Base-by-base conservation (phyloP, 1,140 invertebrate species). In the Drosophila setifemur region DNA sequence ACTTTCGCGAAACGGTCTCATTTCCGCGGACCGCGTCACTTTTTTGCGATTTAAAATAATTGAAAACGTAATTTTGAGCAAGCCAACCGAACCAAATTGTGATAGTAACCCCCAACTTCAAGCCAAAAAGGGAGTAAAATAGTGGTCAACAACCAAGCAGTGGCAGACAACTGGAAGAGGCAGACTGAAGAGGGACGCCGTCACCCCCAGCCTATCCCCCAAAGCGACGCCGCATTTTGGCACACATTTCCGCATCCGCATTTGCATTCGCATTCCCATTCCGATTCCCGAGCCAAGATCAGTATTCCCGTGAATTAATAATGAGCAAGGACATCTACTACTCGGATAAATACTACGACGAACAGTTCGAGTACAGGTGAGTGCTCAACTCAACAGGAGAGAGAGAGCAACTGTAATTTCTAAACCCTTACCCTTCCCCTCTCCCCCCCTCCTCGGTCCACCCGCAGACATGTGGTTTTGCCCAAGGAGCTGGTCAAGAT, bases 311-410 rank as follows among this genome's bases (percentile, higher is more conserved):
- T 7, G 5, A 58, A 3, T 44, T 12, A 14, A 82, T 60, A 16
- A 89, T 89, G 88, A 89, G 83, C 64, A 91, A 92, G 73, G 92
- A 96, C 39, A 97, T 97, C 72, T 97, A 96, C 85, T 98, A 98
- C 91, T 97, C 97, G 0, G 95, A 96, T 55, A 97, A 97, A 93
- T 98, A 98, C 90, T 95, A 94, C 89, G 96, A 97, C 89, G 95
- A 96, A 57, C 93, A 95, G 73, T 95, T 94, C 77, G 96, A 97
- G 91, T 97, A 97, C 92, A 94, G 96, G 95, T 96, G 92, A 79
- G 91, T 55, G 2, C 5, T 23, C 21, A 2, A 2, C 21, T 5
- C 21, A 2, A 3, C 21, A 23, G 21, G 4, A 11, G 7, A 19
- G 11, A 11, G 7, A 7, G 7, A 19, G 54, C 57, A 66, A 55